phyloP scores from a whole-genome alignment of 1,140 invertebrate genomes.

The Drosophila auraria region DNA sequence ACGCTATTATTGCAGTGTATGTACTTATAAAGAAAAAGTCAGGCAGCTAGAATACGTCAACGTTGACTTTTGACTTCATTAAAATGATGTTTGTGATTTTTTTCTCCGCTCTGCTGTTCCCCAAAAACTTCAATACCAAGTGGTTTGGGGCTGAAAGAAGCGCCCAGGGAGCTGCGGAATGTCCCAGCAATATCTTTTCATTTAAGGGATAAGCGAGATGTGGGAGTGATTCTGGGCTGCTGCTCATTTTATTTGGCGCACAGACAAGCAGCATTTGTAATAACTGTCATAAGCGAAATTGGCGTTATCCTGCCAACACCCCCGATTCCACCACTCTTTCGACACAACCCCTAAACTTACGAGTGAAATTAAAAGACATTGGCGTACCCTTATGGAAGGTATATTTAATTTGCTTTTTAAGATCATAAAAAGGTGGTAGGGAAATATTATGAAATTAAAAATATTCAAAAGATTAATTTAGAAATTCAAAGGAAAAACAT shows the following conservation, averaged over 20 bases:
- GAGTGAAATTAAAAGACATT: slow-evolving; percentile 68
- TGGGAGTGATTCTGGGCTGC: slow-evolving; percentile 50
- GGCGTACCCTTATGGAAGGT: not conserved
- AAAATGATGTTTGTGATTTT: not conserved
- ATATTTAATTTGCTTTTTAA: not conserved
- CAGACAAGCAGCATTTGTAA: slow-evolving; percentile 75
- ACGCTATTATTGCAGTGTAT: not conserved
- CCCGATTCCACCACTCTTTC: slow-evolving; percentile 13
- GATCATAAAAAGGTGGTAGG: not conserved
- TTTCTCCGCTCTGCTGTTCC: not conserved
- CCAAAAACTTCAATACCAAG: not conserved
- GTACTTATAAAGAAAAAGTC: not conserved
- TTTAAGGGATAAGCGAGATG: slow-evolving; percentile 69
- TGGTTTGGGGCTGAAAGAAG: not conserved
- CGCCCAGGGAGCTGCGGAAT: slow-evolving; percentile 36
- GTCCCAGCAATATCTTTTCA: slow-evolving; percentile 70
- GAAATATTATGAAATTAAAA: not conserved
- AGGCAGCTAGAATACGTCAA: not conserved
- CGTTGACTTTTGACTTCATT: not conserved
- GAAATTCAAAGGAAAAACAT: too few species aligned
- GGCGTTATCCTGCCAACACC: slow-evolving; percentile 66
- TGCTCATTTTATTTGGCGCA: slow-evolving; percentile 53
- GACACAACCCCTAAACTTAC: slow-evolving; percentile 21
- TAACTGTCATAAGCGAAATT: slow-evolving; percentile 81
- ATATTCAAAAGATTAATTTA: too few species aligned